Evolutionary conservation across 2,888 invertebrate genomes (phyloP), one percentile per base, ranked within the genome.

Genomic region (Pelosia muscerda): DNA sequence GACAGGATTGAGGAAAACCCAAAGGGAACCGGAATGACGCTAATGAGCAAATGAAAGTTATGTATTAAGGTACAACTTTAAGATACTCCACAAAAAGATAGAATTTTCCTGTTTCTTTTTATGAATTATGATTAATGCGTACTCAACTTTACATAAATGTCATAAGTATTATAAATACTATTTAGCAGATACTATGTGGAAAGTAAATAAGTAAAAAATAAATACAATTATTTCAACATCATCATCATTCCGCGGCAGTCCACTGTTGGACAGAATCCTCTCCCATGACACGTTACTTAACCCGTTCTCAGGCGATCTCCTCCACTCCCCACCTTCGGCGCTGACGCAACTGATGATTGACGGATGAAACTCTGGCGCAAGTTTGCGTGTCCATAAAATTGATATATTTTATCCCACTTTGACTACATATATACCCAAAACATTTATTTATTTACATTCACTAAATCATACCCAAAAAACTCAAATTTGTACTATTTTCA

Each of bases 31-130:
- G 28, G 68, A 67, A 66, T 66, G 26, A 26, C 66, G 55, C 70
- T 80, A 78, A 78, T 75, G 73, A 77, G 75, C 66, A 60, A 26
- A 66, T 34, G 53, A 57, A 66, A 67, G 54, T 68, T 49, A 49
- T n/a, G 49, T 72, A 49, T 49, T 49, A 49, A 49, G 49, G 49
- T n/a, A 49, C 49, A 49, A 49, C 49, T 49, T 49, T 49, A 49
- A 49, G 49, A 15, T 49, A 1, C 49, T 49, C n/a, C 49, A 49
- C n/a, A 49, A 42, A 49, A 49, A n/a, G n/a, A 2, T n/a, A 19
- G n/a, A 2, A 2, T 49, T 49, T 49, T 49, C n/a, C 49, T 49
- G 49, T 49, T 49, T n/a, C 49, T 49, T 49, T 49, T 2, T 49
- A 49, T 49, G 49, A 49, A 49, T 19, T 8, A 49, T 49, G 49